Conservation (phyloP, 2,888 invertebrate genomes). For the Neria commutata region DNA sequence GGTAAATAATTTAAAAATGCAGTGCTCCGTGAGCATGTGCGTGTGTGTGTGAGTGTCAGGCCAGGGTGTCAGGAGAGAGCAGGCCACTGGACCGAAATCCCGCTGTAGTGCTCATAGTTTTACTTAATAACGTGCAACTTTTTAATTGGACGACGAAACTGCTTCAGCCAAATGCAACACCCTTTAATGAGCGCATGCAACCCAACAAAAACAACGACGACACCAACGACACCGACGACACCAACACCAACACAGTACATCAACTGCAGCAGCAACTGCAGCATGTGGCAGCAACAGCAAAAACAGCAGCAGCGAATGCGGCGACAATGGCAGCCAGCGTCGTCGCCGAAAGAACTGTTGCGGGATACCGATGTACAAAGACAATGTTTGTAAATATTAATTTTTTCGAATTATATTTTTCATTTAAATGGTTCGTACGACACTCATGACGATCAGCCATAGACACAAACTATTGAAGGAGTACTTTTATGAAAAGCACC, state of each 20-base stretch:
- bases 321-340: not conserved
- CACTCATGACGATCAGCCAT: no score
- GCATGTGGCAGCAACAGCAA: not conserved
- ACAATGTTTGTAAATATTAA: no score
- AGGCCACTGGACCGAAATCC: not conserved
- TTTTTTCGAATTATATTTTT: no score
- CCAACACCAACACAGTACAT: not conserved
- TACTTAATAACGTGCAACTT: slow-evolving; percentile 15
- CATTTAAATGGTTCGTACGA: no score
- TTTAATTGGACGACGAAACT: slow-evolving; percentile 16
- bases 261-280: not conserved
- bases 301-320: no score
- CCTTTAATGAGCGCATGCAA: not conserved
- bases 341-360: not conserved
- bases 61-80: no score
- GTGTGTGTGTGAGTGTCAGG: not conserved
- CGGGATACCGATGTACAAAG: not conserved
- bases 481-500: no score
- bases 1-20: no score
- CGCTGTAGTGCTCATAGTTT: not conserved
- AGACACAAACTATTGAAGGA: no score
- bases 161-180: not conserved
- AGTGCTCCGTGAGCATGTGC: not conserved
- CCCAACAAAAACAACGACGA: slow-evolving; percentile 9
- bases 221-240: not conserved